Evolutionary conservation across 2,888 invertebrate genomes (phyloP), one percentile per base, ranked within the genome.

Genomic region (Agrochola circellaris): DNA sequence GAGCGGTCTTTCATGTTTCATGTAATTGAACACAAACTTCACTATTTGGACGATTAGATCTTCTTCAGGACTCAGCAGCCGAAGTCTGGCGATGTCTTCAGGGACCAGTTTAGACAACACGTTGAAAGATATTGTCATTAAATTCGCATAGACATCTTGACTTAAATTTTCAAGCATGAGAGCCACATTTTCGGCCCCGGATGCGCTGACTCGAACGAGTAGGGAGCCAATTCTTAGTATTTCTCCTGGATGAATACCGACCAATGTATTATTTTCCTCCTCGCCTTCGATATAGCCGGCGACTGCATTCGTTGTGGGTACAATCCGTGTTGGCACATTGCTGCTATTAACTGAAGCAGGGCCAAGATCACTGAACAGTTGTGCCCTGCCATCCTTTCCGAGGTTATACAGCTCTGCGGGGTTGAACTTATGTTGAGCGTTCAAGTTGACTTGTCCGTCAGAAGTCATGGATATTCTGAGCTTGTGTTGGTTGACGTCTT

Each of bases 401-500:
- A 97, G 87, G 2, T 85, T 91, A 38, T 91, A 93, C 45, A 97
- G 87, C 3, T 95, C 94, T 3, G 95, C 90, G 0, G 97, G 97
- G 75, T 94, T 93, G 70, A 95, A 96, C 75, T 93, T 95, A 66
- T 97, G 94, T 60, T 95, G 95, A 0, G 95, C 89, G 84, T 97
- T 97, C 65, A 97, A 85, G 77, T 96, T 95, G 3, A 96, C 96
- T 73, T 93, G 88, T 0, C 97, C 97, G 42, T 96, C 97, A 0
- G 95, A 83, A 0, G 96, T 94, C 94, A 97, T 95, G 0, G 97
- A 97, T 83, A 97, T 97, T 71, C 95, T 92, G 1, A 97, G 90
- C 65, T 96, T 96, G 83, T 97, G 95, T 71, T 95, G 92, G 86
- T 97, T 97, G 61, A 97, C 85, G 54, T 97, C 95, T 87, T 97